phyloP scores from a whole-genome alignment of 2,888 invertebrate species.

The Ormyrus labotus region DNA sequence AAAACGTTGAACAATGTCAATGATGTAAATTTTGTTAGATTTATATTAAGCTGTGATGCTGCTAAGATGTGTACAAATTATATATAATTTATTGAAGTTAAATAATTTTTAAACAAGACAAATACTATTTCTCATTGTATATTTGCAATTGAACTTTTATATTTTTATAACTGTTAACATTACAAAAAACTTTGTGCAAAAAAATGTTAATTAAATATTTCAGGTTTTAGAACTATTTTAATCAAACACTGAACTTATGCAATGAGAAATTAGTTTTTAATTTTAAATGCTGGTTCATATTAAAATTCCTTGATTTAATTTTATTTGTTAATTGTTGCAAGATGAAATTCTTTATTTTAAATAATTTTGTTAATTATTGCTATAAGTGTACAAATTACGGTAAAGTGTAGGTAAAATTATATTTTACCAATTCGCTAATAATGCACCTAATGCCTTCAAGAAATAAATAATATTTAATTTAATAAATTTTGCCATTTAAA shows the following conservation, averaged over 20 bases:
- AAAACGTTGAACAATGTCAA: conserved; percentile 13
- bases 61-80: not conserved
- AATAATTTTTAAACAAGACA: not conserved
- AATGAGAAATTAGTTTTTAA: too few relatives aligned
- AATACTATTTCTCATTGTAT: too few relatives aligned
- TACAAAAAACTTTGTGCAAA: too few relatives aligned
- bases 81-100: conserved; percentile 10
- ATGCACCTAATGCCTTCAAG: not conserved
- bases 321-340: too few relatives aligned
- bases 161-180: too few relatives aligned
- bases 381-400: conserved; percentile 15
- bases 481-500: not conserved
- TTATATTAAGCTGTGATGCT: conserved; percentile 44
- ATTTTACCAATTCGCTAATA: not conserved
- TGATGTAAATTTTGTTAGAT: conserved; percentile 13
- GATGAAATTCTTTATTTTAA: not conserved
- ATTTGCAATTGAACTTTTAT: too few relatives aligned
- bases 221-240: too few relatives aligned
- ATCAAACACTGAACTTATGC: too few relatives aligned
- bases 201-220: too few relatives aligned
- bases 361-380: conserved; percentile 12
- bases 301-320: too few relatives aligned
- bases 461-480: conserved; percentile 36
- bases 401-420: conserved; percentile 7
- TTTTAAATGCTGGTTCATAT: too few relatives aligned